Conservation (phyloP, 2,797 vertebrate genomes). For the Lates japonicus region DNA sequence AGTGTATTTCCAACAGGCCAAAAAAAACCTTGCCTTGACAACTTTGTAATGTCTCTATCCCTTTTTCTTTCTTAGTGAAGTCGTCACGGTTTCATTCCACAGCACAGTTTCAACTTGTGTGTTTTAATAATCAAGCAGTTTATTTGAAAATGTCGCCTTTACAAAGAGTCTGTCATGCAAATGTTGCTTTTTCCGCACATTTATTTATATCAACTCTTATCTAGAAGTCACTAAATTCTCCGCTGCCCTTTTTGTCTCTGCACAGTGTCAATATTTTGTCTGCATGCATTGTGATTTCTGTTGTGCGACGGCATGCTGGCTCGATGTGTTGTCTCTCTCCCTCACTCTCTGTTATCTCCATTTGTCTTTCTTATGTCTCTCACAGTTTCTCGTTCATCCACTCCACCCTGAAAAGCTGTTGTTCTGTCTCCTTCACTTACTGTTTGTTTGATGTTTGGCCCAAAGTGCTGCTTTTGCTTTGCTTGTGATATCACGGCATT, state of each 20-base stretch:
- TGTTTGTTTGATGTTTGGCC: slow-evolving; percentile 55
- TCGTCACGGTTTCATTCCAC: not conserved
- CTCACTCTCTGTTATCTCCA: slow-evolving; percentile 53
- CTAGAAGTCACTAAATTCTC: slow-evolving; percentile 38
- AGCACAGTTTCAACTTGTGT: not conserved
- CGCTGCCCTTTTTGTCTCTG: slow-evolving; percentile 30
- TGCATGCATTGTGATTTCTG: slow-evolving; percentile 48
- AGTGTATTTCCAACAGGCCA: slow-evolving; percentile 5
- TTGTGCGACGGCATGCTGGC: slow-evolving; percentile 43
- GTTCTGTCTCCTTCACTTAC: slow-evolving; percentile 62
- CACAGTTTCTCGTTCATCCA: slow-evolving; percentile 41
- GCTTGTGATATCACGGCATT: slow-evolving; percentile 37
- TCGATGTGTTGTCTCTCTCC: slow-evolving; percentile 35
- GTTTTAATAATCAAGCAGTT: slow-evolving; percentile 15
- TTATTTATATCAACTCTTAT: slow-evolving; percentile 44
- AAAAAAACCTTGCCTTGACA: slow-evolving; percentile 13
- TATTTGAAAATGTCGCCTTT: slow-evolving; percentile 18
- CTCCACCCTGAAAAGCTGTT: slow-evolving; percentile 56
- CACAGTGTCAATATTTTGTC: slow-evolving; percentile 67
- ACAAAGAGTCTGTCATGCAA: slow-evolving; percentile 22
- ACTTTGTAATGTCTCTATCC: not conserved
- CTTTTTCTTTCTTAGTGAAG: slow-evolving; percentile 1
- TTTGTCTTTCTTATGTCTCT: slow-evolving; percentile 72
- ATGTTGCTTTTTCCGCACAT: slow-evolving; percentile 23
- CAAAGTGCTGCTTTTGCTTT: slow-evolving; percentile 25